A percentile compares a stretch with the other conserved stretches of the same genome.
These are phyloP conservation scores for Notolabrus celidotus DNA, from an alignment of 2,797 vertebrate species.

Conservation along the genomic window DNA sequence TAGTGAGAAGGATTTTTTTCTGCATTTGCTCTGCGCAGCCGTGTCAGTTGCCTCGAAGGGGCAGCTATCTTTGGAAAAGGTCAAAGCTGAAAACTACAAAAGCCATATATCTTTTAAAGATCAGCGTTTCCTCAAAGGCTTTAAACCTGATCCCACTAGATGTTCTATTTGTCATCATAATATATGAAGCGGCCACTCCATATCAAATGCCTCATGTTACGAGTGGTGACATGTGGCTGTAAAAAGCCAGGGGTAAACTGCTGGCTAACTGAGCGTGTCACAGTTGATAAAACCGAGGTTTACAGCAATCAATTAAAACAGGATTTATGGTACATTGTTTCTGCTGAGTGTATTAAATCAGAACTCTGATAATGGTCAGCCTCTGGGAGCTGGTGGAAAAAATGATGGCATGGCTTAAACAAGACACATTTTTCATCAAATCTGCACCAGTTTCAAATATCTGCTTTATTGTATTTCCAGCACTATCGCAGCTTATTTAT, in stretches of 20 bases:
- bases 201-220: constrained; percentile 59
- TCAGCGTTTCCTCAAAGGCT: constrained; percentile 55
- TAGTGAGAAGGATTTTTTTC: neutral
- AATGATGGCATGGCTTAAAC: neutral
- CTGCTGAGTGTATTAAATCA: constrained; percentile 37
- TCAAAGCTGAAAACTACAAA: constrained; percentile 50
- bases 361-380: constrained; percentile 25
- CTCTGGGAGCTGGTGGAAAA: neutral
- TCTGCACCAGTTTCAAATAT: neutral
- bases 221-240: constrained; percentile 31
- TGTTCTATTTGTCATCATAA: constrained; percentile 63
- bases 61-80: constrained; percentile 52
- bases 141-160: constrained; percentile 38
- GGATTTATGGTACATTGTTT: constrained; percentile 54
- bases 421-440: neutral
- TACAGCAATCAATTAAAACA: constrained; percentile 58
- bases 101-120: constrained; percentile 58
- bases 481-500: too few relatives aligned
- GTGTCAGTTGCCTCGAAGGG: constrained; percentile 35
- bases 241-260: constrained; percentile 54
- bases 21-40: constrained; percentile 15
- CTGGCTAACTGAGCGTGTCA: constrained; percentile 56
- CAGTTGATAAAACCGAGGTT: constrained; percentile 71
- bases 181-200: constrained; percentile 53
- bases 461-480: neutral